Base-by-base conservation (phyloP, 2,797 vertebrate species). In the Rhodeus uyekii region DNA sequence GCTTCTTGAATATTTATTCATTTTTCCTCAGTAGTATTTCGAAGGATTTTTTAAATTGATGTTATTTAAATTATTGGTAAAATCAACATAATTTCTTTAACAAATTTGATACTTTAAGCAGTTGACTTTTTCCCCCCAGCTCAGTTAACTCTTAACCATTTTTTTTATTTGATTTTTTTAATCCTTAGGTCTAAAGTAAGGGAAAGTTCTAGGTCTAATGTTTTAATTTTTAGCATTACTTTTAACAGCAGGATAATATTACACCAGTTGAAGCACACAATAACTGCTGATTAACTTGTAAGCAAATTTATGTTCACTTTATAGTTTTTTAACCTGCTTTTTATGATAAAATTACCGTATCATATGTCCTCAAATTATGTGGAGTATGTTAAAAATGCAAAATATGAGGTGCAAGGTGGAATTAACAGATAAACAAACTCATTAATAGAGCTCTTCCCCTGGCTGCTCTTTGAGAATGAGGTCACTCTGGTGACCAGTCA, bases 401-500 rank as follows among this genome's bases (percentile, higher is more conserved):
- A 82, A 86, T 60, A 69, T 77, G 76, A 84, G 50, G 61, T 80
- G 44, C 76, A 79, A 68, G 39, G 48, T 71, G 73, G 67, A 87
- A 83, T 75, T 84, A 84, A 84, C 73, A 84, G 71, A 73, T 76
- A 87, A 86, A 84, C 73, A 87, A 84, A 84, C 55, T 53, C 83
- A 86, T 86, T 87, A 87, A 77, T 76, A 50, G 80, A 83, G 63
- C 60, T 76, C 61, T 58, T 77, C 67, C 77, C 71, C 71, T 36
- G 61, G 50, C 78, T 84, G 83, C 61, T 82, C 63, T 82, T 78
- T 36, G 58, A 80, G 64, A 86, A 73, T 60, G 75, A 72, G 81
- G 85, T 83, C 87, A 87, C 73, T 85, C 82, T 87, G 86, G 84
- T 88, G 84, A 86, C 80, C 82, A 82, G 80, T 87, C 86, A 72